A percentile compares a stretch with the other conserved stretches of the same genome.
Conservation (phyloP, 2,797 vertebrate species). For the Limnodromus scolopaceus region DNA sequence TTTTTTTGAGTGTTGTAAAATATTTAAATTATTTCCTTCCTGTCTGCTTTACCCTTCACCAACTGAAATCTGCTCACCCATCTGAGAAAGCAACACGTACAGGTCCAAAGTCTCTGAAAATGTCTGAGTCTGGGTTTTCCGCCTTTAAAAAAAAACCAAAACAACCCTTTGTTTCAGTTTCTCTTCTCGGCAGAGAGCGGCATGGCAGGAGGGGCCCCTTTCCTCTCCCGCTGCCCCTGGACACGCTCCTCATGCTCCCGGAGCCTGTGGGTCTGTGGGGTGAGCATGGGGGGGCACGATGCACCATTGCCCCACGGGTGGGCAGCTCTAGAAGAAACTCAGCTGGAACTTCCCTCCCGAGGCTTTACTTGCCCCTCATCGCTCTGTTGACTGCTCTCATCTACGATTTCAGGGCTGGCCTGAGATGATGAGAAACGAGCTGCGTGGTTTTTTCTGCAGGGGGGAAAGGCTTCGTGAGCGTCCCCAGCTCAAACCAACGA, state of each 20-base stretch:
- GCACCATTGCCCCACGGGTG: not conserved
- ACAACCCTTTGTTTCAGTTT: not conserved
- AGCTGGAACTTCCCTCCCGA: constrained; percentile 33
- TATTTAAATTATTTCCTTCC: not conserved
- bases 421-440: not conserved
- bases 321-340: not conserved
- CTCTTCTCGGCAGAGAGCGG: not conserved
- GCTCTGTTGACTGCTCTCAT: not conserved
- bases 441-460: fast-evolving
- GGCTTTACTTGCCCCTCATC: constrained; percentile 23
- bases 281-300: not conserved
- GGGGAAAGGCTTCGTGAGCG: not conserved
- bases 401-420: not conserved
- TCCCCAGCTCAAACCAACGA: not conserved
- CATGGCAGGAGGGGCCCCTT: fast-evolving
- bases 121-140: fast-evolving
- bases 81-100: fast-evolving
- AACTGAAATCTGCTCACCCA: not conserved
- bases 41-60: not conserved
- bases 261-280: not conserved
- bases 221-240: not conserved
- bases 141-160: not conserved
- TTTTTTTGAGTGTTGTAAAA: not conserved
- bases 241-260: fast-evolving
- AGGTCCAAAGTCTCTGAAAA: not conserved